Percentiles rank a stretch among this genome's conserved stretches.
Conservation (phyloP, 2,797 vertebrate genomes). For the Yasuhikotakia modesta region DNA sequence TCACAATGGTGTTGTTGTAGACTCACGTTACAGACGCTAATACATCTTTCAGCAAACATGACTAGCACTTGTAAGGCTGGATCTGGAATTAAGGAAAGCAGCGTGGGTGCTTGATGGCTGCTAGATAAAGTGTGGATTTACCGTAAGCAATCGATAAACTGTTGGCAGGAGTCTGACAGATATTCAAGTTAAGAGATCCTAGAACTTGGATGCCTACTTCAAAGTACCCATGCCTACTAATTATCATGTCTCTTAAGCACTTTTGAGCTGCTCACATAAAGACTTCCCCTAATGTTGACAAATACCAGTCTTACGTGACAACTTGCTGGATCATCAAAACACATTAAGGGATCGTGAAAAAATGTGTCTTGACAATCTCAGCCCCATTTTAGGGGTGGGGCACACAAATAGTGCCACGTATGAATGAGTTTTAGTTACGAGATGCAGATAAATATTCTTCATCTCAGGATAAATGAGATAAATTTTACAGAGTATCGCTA, state of each 20-base stretch:
- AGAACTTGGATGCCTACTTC: slow-evolving; percentile 28
- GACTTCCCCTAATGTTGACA: slow-evolving; percentile 13
- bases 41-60: slow-evolving; percentile 3
- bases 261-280: slow-evolving; percentile 57
- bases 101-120: background rate
- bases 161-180: slow-evolving; percentile 27
- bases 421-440: slow-evolving; percentile 1
- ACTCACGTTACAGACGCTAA: slow-evolving; percentile 5
- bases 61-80: background rate
- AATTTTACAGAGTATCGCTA: no score
- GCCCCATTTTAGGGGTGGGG: slow-evolving; percentile 48
- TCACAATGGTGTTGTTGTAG: slow-evolving; percentile 31
- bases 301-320: slow-evolving; percentile 8
- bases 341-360: background rate
- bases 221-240: slow-evolving; percentile 38
- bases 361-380: slow-evolving; percentile 69
- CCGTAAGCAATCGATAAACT: background rate
- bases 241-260: slow-evolving; percentile 63
- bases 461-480: no score
- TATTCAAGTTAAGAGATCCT: background rate
- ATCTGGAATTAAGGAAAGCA: slow-evolving; percentile 14
- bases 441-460: background rate
- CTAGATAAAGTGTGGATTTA: slow-evolving; percentile 1
- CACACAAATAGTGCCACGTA: slow-evolving; percentile 25
- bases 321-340: background rate